These are phyloP conservation scores for Rhodophaea formosa DNA, from an alignment of 2,888 invertebrate species.

Conservation along the genomic window DNA sequence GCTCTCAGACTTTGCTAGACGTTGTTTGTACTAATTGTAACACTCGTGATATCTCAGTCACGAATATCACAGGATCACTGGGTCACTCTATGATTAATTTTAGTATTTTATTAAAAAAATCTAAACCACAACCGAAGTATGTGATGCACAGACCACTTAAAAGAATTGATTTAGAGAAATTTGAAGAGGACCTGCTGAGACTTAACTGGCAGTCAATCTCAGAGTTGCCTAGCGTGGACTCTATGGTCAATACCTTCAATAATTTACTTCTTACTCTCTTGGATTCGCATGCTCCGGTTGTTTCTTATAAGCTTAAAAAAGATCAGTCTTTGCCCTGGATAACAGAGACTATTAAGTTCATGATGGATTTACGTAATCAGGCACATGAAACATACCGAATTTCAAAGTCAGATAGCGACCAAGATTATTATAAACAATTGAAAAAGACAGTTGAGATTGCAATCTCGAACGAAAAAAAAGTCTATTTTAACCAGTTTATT, in stretches of 20 bases:
- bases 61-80: too few species aligned
- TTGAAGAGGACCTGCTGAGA: not conserved
- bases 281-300: not conserved
- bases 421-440: not conserved
- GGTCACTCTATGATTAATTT: not conserved
- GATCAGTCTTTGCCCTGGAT: slow-evolving; percentile 5
- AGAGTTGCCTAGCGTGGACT: not conserved
- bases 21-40: not conserved
- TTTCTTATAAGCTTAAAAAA: not conserved
- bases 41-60: not conserved
- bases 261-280: too few species aligned
- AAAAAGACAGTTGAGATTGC: not conserved
- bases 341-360: not conserved
- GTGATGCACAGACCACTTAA: not conserved
- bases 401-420: not conserved
- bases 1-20: not conserved
- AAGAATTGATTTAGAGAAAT: not conserved
- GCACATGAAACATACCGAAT: not conserved
- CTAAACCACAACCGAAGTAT: not conserved
- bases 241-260: not conserved
- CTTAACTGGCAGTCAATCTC: not conserved
- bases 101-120: not conserved
- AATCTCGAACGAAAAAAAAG: not conserved
- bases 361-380: not conserved
- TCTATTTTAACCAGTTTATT: too few species aligned